Evolutionary conservation across 2,888 invertebrate genomes (phyloP).

Genomic region (Orchesella flavescens): DNA sequence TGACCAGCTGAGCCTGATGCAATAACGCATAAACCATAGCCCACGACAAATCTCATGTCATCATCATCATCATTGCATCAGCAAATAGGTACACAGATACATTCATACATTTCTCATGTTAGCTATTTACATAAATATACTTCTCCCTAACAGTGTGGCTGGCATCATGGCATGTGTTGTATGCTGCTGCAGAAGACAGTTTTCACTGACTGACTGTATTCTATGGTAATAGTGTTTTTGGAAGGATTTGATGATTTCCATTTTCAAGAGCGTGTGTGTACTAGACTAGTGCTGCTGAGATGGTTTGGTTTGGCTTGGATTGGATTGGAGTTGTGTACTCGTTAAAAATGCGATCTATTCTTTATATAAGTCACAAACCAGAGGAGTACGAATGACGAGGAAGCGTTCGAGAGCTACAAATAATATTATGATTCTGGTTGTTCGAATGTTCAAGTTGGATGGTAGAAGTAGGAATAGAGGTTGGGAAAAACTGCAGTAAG

Average conservation of each 20-base stretch:
- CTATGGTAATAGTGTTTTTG: neutral
- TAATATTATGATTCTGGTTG: conserved; percentile 43
- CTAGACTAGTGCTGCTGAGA: too few relatives aligned
- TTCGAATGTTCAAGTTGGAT: conserved; percentile 26
- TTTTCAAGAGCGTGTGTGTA: neutral
- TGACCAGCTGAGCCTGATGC: too few relatives aligned
- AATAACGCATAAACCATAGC: too few relatives aligned
- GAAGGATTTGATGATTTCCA: conserved; percentile 5
- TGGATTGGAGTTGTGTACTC: too few relatives aligned
- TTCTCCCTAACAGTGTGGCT: too few relatives aligned
- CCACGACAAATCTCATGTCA: too few relatives aligned
- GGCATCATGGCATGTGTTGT: conserved; percentile 1
- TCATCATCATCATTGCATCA: too few relatives aligned
- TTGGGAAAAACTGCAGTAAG: conserved; percentile 26
- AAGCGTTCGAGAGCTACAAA: neutral
- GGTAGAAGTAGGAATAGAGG: conserved; percentile 1
- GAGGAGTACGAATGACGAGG: neutral
- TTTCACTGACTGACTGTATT: neutral
- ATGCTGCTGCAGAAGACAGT: neutral
- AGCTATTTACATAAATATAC: too few relatives aligned
- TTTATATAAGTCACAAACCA: neutral
- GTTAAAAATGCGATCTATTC: too few relatives aligned
- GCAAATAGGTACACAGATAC: too few relatives aligned
- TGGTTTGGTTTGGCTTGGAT: too few relatives aligned
- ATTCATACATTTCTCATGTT: too few relatives aligned